Conservation (phyloP, 2,797 vertebrate species). For the Pachyuromys duprasi region DNA sequence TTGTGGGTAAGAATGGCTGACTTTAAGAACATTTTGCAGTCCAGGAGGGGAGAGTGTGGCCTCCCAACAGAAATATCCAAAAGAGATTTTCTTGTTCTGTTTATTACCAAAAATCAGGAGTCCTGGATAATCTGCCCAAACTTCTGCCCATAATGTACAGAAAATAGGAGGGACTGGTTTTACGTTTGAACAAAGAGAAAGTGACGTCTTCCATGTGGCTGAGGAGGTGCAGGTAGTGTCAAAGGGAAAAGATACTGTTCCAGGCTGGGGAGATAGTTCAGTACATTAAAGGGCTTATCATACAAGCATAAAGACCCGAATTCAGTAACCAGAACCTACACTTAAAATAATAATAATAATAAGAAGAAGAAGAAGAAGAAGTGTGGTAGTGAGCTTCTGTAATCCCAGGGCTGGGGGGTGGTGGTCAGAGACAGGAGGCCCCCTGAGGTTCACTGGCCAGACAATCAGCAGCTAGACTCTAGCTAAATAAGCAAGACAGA, state of each 20-base stretch:
- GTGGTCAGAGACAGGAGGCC: neutral
- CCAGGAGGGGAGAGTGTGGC: neutral
- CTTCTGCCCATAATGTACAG: neutral
- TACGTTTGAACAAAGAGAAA: neutral
- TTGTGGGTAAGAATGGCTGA: neutral
- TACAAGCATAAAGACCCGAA: neutral
- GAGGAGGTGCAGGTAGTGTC: neutral
- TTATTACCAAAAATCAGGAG: neutral
- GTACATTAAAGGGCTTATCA: too few species aligned
- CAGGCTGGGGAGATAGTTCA: neutral
- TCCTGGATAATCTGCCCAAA: neutral
- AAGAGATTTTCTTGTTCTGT: neutral
- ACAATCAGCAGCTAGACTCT: neutral
- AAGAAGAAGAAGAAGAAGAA: too few species aligned
- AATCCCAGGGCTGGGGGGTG: too few species aligned
- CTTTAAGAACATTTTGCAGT: neutral
- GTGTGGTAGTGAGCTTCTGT: neutral
- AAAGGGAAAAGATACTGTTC: neutral
- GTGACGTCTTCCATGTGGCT: neutral
- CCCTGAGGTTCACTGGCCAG: neutral
- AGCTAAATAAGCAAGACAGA: neutral
- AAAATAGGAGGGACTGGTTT: neutral
- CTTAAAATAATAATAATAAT: neutral
- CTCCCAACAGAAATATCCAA: neutral
- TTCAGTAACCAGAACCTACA: neutral